Evolutionary conservation across 92 coral and sea anemone genomes (phyloP).

Genomic region (Anthopleura xanthogrammica): DNA sequence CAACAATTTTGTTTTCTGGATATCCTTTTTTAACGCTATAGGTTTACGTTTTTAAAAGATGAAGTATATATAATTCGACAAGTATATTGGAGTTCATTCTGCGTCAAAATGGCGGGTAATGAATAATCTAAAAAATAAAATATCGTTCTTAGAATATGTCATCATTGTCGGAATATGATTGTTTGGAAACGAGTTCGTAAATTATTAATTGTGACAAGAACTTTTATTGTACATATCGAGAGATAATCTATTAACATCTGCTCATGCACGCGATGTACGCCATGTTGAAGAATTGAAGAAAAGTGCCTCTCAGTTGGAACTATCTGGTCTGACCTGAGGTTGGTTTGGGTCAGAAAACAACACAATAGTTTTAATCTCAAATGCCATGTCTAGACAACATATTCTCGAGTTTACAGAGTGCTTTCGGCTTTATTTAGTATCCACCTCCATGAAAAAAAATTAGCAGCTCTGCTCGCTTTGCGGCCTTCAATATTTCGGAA

Average conservation of each 20-base stretch:
- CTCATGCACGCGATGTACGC: background rate
- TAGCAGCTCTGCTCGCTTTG: constrained; percentile 3
- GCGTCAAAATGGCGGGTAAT: background rate
- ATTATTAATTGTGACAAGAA: constrained; percentile 57
- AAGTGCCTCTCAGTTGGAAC: background rate
- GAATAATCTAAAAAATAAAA: background rate
- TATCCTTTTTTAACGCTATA: background rate
- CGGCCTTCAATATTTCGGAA: background rate
- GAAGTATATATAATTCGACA: background rate
- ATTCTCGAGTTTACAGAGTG: background rate
- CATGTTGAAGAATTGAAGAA: background rate
- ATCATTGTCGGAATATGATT: background rate
- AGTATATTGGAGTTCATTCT: background rate
- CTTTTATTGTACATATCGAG: constrained; percentile 53
- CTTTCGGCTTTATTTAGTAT: background rate
- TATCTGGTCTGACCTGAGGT: constrained; percentile 6
- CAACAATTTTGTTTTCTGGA: background rate
- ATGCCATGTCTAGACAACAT: constrained; percentile 23
- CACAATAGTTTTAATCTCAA: constrained; percentile 14
- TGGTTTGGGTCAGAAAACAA: constrained; percentile 23
- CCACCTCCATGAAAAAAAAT: background rate
- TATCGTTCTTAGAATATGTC: background rate
- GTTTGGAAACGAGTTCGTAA: constrained; percentile 49
- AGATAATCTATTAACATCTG: constrained; percentile 58
- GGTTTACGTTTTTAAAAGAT: background rate